A percentile compares a stretch with the other conserved stretches of the same genome.
Evolutionary conservation across 2,113 vertebrate species (phyloP).

Genomic region (Myotis lucifugus): DNA sequence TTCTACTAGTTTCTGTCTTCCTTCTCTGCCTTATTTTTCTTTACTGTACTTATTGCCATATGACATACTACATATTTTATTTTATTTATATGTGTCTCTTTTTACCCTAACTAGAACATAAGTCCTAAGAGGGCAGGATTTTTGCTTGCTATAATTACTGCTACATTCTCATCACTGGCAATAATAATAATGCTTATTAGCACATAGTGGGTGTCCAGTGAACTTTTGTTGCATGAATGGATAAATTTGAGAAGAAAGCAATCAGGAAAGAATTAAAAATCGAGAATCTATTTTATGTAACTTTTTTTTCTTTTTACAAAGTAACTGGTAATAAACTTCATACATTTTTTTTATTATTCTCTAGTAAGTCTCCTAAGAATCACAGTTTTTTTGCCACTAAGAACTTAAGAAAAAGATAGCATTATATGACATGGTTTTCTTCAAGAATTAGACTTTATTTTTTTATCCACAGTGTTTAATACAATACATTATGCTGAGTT

Average conservation of each 20-base stretch:
- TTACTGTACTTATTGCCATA: neutral
- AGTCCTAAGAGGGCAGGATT: neutral
- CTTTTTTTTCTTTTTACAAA: neutral
- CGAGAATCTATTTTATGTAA: conserved; percentile 7
- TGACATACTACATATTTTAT: neutral
- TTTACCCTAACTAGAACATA: neutral
- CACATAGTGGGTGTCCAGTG: neutral
- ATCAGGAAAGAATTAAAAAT: conserved; percentile 1
- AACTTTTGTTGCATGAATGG: neutral
- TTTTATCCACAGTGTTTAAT: neutral
- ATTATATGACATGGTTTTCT: neutral
- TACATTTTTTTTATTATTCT: neutral
- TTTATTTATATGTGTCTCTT: neutral
- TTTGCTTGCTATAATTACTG: conserved; percentile 5
- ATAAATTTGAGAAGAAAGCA: neutral
- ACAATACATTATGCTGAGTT: neutral
- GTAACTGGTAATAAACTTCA: neutral
- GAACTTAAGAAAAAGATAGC: neutral
- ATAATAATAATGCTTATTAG: neutral
- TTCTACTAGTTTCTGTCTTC: neutral
- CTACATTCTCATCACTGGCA: neutral
- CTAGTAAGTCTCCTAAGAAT: neutral
- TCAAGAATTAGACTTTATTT: neutral
- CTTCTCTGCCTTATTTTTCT: conserved; percentile 21
- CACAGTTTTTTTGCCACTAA: neutral